Base-by-base conservation (phyloP, 2,797 vertebrate species). In the Xiphophorus birchmanni region DNA sequence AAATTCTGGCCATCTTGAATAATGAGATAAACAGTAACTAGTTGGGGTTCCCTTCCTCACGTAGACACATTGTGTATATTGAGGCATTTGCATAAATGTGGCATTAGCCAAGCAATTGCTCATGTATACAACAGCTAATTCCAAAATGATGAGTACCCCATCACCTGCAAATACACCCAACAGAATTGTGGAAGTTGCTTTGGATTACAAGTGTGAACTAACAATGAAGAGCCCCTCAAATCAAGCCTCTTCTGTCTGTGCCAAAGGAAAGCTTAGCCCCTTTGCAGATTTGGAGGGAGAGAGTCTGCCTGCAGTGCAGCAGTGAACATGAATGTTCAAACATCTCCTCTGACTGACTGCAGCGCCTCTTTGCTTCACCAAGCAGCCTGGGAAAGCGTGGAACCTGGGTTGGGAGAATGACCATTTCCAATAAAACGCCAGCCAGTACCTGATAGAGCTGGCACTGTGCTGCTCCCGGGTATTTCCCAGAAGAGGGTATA, bases 241-340 rank as follows among this genome's bases (percentile, higher is more conserved):
- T 65, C 58, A 58, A 89, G 78, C 89, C 87, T 84, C 84, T 82
- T 58, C 86, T 77, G 87, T 88, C 82, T 92, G 87, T 82, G 82
- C 80, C 85, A 81, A 84, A 90, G 82, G 78, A 83, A 67, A 83
- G 84, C 76, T 11, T 56, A 63, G 80, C 72, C 81, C 88, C 78
- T 80, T 75, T 67, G 37, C 76, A 79, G 80, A 82, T 76, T 84
- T 77, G 84, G 80, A 77, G 76, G 63, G 83, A 87, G 86, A 87
- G 87, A 86, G 71, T 80, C 79, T 88, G 84, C 91, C 93, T 93
- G 93, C 93, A 94, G 91, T 95, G 94, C 94, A 94, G 93, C 92
- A 94, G 84, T 84, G 86, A 87, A 92, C 88, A 80, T 83, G 85
- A 84, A 91, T 88, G 84, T 84, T 87, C 85, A 82, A 47, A 90